Evolutionary conservation across 2,113 vertebrate species (phyloP).

Genomic region (Cichladusa arquata): DNA sequence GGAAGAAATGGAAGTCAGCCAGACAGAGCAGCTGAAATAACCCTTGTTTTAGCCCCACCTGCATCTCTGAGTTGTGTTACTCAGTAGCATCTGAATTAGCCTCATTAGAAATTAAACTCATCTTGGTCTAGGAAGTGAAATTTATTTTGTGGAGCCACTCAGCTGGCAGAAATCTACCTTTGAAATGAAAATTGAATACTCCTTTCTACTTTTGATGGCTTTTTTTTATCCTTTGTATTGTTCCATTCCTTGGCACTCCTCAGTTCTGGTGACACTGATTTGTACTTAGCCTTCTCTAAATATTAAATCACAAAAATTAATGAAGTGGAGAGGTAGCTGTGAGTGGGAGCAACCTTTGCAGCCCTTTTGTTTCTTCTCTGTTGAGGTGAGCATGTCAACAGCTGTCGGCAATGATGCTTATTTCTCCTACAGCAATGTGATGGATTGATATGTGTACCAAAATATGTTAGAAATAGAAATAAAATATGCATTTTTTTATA

Average conservation of each 20-base stretch:
- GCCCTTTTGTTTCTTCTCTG: conserved; percentile 63
- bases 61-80: not conserved
- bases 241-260: accelerated
- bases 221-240: not conserved
- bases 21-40: not conserved
- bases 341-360: conserved; percentile 17
- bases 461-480: conserved; percentile 85
- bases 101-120: not conserved
- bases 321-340: conserved; percentile 34
- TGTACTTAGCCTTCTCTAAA: conserved; percentile 42
- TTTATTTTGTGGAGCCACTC: not conserved
- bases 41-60: not conserved
- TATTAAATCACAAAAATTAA: conserved; percentile 43
- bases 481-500: conserved; percentile 89
- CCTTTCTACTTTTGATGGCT: not conserved
- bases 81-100: not conserved
- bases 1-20: not conserved
- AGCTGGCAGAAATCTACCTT: not conserved
- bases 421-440: conserved; percentile 62
- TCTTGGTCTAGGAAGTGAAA: not conserved
- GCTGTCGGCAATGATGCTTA: conserved; percentile 60
- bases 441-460: conserved; percentile 80
- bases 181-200: not conserved
- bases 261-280: not conserved
- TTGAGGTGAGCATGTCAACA: conserved; percentile 66